Evolutionary conservation across 2,797 vertebrate species (phyloP).

Genomic region (Nasua narica): DNA sequence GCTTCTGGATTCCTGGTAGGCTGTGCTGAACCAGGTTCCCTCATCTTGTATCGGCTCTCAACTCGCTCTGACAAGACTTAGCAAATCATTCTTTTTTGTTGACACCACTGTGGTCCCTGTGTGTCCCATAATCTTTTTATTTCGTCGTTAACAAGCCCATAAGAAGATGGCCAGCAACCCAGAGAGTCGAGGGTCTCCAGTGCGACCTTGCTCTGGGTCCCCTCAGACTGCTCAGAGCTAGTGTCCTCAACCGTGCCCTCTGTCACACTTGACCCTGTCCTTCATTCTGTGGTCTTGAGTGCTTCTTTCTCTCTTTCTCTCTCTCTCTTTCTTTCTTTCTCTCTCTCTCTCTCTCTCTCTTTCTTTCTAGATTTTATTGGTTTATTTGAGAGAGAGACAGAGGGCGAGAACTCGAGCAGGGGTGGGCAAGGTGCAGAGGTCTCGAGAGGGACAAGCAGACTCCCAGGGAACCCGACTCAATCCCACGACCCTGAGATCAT

Average conservation of each 20-base stretch:
- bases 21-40: background rate
- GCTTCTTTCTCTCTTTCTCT: background rate
- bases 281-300: background rate
- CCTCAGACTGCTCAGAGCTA: background rate
- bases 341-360: no score
- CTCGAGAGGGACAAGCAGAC: background rate
- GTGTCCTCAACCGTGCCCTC: background rate
- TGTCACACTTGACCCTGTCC: no score
- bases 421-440: background rate
- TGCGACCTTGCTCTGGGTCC: background rate
- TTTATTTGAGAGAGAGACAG: background rate
- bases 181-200: background rate
- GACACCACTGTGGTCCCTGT: background rate
- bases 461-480: no score
- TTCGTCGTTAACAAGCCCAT: background rate
- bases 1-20: background rate
- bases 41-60: background rate
- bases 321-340: no score
- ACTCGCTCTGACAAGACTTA: background rate
- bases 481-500: no score
- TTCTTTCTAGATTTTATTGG: no score
- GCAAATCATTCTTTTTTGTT: background rate
- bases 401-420: background rate
- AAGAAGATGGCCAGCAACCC: background rate
- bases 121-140: background rate